Conservation (phyloP, 2,113 vertebrate species). For the Colossoma macropomum region DNA sequence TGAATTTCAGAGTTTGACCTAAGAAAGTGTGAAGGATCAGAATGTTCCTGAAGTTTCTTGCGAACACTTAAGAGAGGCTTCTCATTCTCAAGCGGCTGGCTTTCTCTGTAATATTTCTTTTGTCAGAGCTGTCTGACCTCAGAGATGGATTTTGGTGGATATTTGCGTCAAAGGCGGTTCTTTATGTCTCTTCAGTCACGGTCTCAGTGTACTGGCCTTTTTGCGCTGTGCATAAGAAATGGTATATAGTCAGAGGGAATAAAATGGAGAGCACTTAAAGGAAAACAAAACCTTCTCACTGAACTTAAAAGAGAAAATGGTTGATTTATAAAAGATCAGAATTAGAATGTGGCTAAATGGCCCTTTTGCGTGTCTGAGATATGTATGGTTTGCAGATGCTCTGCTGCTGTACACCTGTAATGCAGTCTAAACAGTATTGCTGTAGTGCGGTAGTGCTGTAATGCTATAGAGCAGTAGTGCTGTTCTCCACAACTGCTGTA, state of each 20-base stretch:
- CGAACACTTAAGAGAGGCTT: slow-evolving; percentile 23
- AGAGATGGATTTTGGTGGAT: neutral
- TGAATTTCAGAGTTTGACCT: neutral
- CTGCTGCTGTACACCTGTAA: no score
- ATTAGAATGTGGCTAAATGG: neutral
- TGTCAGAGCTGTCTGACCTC: neutral
- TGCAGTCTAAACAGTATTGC: neutral
- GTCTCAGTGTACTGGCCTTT: neutral
- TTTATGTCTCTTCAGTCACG: neutral
- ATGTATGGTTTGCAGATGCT: no score
- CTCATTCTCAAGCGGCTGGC: neutral
- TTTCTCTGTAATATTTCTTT: neutral
- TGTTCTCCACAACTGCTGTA: neutral
- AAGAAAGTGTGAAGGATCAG: neutral
- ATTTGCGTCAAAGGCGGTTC: neutral
- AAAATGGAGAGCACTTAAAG: no score
- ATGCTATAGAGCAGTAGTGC: neutral
- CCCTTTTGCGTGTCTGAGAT: neutral
- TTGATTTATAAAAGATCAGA: neutral
- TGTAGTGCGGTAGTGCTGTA: neutral
- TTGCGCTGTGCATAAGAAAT: neutral
- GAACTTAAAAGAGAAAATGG: neutral
- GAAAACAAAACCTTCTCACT: neutral
- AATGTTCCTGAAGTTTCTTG: neutral
- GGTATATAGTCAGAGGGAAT: neutral